Base-by-base conservation (phyloP, 2,113 vertebrate genomes). In the Prolemur simus region DNA sequence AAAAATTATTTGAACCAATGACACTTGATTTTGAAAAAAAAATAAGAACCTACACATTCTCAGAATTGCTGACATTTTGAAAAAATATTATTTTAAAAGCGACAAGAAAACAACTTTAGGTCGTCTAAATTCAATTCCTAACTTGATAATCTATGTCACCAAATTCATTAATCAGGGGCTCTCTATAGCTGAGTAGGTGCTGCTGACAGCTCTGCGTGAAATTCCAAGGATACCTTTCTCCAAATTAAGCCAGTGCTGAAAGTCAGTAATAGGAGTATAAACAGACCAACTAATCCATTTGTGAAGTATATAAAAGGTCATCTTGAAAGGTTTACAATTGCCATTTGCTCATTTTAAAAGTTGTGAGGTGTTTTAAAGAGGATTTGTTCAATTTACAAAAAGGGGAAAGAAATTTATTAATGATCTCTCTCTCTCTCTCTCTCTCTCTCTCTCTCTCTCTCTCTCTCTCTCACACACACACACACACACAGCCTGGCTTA, bases 291-390 rank as follows among this genome's bases (percentile, higher is more conserved):
- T 18, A 73, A 39, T 66, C 76, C 18, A 0, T n/a, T 2, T 27
- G 34, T n/a, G 20, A 63, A 63, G 32, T 80, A n/a, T 12, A 66
- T 18, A 45, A 18, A 56, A 56, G 64, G 92, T 68, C 60, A 77
- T 39, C 89, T 18, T 77, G 58, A 95, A 91, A 93, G n/a, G 56
- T 76, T 68, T 74, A 83, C 6, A 39, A 76, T 10, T 92, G 85
- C 58, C 88, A 93, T 69, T 94, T 92, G 94, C 63, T 96, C 86
- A 66, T 54, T 96, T 58, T 68, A 64, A 89, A 96, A 74, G 34
- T n/a, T 12, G 10, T 45, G 23, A 81, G 49, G 15, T 34, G 54
- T 92, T 91, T 84, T 89, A 71, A 64, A 87, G 39, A 95, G 34
- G 64, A 87, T 83, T 17, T 93, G 73, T 60, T 94, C 54, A 64